These are phyloP conservation scores for Atethmia centrago DNA, from an alignment of 2,888 invertebrate genomes.

Conservation along the genomic window DNA sequence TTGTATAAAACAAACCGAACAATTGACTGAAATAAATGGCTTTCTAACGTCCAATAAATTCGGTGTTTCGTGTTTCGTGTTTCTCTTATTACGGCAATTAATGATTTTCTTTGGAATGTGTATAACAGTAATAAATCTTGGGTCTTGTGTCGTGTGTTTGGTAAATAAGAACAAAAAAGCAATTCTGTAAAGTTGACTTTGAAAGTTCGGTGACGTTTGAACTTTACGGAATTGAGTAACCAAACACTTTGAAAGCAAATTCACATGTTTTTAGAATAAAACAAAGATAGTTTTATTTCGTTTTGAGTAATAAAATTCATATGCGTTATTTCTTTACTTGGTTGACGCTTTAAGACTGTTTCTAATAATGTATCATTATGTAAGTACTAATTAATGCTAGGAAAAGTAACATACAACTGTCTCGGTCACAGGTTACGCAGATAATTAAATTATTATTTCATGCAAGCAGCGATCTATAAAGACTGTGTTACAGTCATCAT, in stretches of 20 bases:
- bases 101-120: constrained; percentile 49
- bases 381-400: too few relatives aligned
- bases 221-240: background rate
- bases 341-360: background rate
- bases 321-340: background rate
- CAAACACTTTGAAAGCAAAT: background rate
- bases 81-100: constrained; percentile 35
- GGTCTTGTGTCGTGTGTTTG: background rate
- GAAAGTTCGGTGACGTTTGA: too few relatives aligned
- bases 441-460: background rate
- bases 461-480: too few relatives aligned
- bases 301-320: background rate
- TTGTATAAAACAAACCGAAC: constrained; percentile 52
- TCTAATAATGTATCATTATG: background rate
- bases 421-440: background rate
- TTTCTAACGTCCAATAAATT: constrained; percentile 42
- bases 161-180: constrained; percentile 7
- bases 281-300: background rate
- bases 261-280: background rate
- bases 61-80: background rate
- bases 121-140: constrained; percentile 31
- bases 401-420: background rate
- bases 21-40: constrained; percentile 49
- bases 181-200: background rate
- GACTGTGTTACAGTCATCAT: too few relatives aligned